Percentiles rank a stretch among this genome's conserved stretches.
Evolutionary conservation across 2,797 vertebrate genomes (phyloP).

Genomic region (Melanotaenia nigrans): DNA sequence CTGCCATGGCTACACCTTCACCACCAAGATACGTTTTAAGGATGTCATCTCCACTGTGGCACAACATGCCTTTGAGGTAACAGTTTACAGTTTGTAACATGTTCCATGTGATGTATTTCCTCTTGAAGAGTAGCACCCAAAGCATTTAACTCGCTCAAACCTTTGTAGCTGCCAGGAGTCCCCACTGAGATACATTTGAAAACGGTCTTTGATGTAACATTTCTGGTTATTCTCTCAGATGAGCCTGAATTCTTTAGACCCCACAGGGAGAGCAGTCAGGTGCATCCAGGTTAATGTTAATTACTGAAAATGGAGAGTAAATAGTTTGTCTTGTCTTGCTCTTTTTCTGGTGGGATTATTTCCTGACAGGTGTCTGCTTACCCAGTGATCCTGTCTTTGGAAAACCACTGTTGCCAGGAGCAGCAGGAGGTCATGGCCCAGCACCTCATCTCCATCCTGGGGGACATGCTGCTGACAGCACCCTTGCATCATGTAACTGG

Average conservation of each 20-base stretch:
- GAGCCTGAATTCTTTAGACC: conserved; percentile 11
- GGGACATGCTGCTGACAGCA: conserved; percentile 80
- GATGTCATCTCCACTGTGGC: conserved; percentile 86
- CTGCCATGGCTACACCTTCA: conserved; percentile 89
- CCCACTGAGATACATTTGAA: conserved; percentile 32
- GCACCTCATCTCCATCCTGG: conserved; percentile 80
- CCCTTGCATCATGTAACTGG: conserved; percentile 64
- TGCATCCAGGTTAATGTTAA: conserved; percentile 27
- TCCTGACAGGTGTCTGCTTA: conserved; percentile 85
- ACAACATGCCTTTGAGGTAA: conserved; percentile 88
- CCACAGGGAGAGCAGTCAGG: conserved; percentile 7
- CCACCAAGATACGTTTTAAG: conserved; percentile 87
- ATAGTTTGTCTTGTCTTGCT: not conserved
- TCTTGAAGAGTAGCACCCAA: not conserved
- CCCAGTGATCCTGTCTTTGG: conserved; percentile 89
- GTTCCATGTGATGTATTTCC: conserved; percentile 1
- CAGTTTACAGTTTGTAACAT: conserved; percentile 22
- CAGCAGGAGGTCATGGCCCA: conserved; percentile 89
- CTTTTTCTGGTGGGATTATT: conserved; percentile 16
- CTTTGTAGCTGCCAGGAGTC: conserved; percentile 21
- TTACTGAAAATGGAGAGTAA: conserved; percentile 29
- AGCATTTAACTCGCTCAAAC: conserved; percentile 5
- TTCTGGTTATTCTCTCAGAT: conserved; percentile 37
- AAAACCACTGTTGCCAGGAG: conserved; percentile 87
- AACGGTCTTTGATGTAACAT: conserved; percentile 38